A percentile compares a stretch with the other conserved stretches of the same genome.
These are phyloP conservation scores for Agapornis canus DNA, from an alignment of 2,797 vertebrate genomes.

Conservation along the genomic window DNA sequence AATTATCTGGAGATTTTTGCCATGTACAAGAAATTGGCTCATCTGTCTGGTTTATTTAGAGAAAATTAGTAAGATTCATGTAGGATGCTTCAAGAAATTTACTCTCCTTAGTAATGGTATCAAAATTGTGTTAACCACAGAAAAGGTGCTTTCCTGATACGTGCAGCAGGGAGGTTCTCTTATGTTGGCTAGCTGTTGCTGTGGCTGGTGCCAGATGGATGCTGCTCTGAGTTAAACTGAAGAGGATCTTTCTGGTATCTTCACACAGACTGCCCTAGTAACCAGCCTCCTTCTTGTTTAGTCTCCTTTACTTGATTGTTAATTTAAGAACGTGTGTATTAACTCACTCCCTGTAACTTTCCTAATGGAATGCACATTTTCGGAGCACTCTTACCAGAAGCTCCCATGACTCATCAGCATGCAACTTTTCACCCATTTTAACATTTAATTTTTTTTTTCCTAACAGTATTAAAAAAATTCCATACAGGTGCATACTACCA, in stretches of 20 bases:
- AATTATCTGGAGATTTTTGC: not conserved
- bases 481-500: not conserved
- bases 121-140: not conserved
- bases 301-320: not conserved
- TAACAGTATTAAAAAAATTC: not conserved
- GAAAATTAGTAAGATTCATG: not conserved
- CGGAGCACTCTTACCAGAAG: not conserved
- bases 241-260: not conserved
- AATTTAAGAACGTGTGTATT: not conserved
- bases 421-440: not conserved
- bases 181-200: not conserved
- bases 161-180: not conserved
- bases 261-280: not conserved
- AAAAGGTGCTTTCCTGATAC: not conserved
- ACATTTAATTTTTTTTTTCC: not conserved
- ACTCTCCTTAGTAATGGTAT: not conserved
- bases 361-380: not conserved
- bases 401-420: fast-evolving
- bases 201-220: not conserved
- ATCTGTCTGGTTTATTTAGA: not conserved
- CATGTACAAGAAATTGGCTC: fast-evolving
- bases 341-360: not conserved
- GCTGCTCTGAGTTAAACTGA: fast-evolving
- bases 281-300: not conserved
- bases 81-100: fast-evolving